Percentiles rank a stretch among this genome's conserved stretches.
Conservation (phyloP, 2,113 vertebrate genomes). For the Glaucomys volans region DNA sequence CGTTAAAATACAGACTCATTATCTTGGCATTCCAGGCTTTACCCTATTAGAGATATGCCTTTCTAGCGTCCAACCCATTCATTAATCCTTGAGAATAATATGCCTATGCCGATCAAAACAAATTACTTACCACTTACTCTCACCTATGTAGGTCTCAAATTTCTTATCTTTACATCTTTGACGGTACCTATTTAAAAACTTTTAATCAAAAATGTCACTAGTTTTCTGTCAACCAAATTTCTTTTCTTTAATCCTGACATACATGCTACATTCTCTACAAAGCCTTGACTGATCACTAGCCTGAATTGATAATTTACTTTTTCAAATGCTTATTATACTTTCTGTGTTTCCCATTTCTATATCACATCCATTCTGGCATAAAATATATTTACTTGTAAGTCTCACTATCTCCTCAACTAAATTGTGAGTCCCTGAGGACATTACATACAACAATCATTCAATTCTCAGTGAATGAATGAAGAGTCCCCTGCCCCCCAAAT, state of each 20-base stretch:
- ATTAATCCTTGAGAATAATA: background rate
- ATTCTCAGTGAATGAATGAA: background rate
- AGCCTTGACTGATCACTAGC: background rate
- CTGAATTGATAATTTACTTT: background rate
- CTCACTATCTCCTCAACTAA: background rate
- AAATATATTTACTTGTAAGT: background rate
- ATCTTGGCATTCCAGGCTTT: background rate
- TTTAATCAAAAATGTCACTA: background rate
- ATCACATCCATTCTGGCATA: background rate
- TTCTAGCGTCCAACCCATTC: background rate
- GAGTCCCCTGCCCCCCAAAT: accelerated
- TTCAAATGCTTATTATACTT: background rate
- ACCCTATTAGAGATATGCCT: background rate
- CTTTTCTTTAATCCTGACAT: background rate
- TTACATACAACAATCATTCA: background rate
- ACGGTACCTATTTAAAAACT: background rate
- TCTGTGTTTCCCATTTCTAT: background rate
- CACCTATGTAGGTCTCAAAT: background rate
- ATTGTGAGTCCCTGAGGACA: background rate
- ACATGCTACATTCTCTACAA: background rate
- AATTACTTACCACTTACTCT: background rate
- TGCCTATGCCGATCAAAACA: background rate
- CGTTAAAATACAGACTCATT: background rate
- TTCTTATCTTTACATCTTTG: background rate
- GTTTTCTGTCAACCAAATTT: background rate